Evolutionary conservation across 2,888 invertebrate genomes (phyloP), one percentile per base, ranked within the genome.

Genomic region (Sacculina carcini): DNA sequence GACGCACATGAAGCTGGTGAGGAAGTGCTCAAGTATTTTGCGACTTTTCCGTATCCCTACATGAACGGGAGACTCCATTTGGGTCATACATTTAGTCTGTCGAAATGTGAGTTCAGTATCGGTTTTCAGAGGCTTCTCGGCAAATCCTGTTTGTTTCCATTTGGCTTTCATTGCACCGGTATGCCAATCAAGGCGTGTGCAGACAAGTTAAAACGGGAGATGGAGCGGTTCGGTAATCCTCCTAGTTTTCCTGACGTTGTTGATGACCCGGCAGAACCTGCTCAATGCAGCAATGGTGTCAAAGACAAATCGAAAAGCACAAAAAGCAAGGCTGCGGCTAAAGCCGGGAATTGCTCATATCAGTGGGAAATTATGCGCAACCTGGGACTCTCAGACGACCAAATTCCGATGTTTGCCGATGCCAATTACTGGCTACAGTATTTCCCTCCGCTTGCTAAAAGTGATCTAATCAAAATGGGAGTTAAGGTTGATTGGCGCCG

Each of bases 331-430:
- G 85, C 84, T 3, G 76, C 78, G 1, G 94, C 98, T 0, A 98
- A 98, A 69, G 69, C 83, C 2, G 89, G 83, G 1, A 63, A 51
- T 1, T 38, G 51, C 1, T 94, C 90, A 65, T 98, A 81, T 65
- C 98, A 98, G 62, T 98, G 96, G 96, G 83, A 96, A 67, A 98
- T 99, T 51, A 98, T 98, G 98, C 73, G 79, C 63, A 81, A 84
- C 61, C 69, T 98, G 52, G 94, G 90, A 0, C 69, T 99, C 47
- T 64, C 71, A 3, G 82, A 96, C 62, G 79, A 83, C n/a, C 90
- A 96, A 62, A 96, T 99, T 38, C 74, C 75, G 54, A 72, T 79
- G 58, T 99, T 98, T 72, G 81, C 92, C 19, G 78, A 94, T 67
- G 77, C 84, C 3, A 69, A 73, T 51, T 75, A 92, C 65, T 98